These are phyloP conservation scores for Eupithecia insigniata DNA, from an alignment of 2,888 invertebrate species.

Conservation along the genomic window DNA sequence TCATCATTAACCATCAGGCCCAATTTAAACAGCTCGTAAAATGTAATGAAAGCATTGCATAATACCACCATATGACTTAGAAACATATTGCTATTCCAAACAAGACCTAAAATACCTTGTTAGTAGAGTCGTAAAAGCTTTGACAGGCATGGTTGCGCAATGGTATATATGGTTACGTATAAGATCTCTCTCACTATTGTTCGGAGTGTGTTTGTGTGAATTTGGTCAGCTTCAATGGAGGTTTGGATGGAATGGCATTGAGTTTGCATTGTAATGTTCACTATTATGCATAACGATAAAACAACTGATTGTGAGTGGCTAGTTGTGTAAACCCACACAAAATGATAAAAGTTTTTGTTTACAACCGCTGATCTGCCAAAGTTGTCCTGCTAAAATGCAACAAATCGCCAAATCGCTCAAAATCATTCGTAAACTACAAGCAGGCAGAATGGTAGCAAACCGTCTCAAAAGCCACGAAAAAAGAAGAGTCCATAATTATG, in stretches of 20 bases:
- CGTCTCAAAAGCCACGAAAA: no score
- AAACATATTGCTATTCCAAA: constrained; percentile 28
- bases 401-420: not conserved
- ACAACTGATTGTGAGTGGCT: constrained; percentile 3
- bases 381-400: not conserved
- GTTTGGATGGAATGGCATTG: constrained; percentile 18
- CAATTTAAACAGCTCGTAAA: constrained; percentile 45
- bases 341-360: not conserved
- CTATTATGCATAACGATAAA: not conserved
- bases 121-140: constrained; percentile 29
- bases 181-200: constrained; percentile 38
- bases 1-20: constrained; percentile 41
- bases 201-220: constrained; percentile 39
- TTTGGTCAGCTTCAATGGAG: constrained; percentile 37
- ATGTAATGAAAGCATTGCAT: constrained; percentile 46
- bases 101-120: constrained; percentile 21
- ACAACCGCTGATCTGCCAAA: not conserved
- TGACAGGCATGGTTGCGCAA: constrained; percentile 21
- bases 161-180: constrained; percentile 27
- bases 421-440: not conserved
- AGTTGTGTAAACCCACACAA: no score
- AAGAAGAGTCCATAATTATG: not conserved
- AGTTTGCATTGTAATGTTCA: constrained; percentile 10
- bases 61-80: constrained; percentile 39
- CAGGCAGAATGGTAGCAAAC: not conserved